These are phyloP conservation scores for Chrysemys picta DNA, from an alignment of 2,113 vertebrate genomes.

Conservation along the genomic window DNA sequence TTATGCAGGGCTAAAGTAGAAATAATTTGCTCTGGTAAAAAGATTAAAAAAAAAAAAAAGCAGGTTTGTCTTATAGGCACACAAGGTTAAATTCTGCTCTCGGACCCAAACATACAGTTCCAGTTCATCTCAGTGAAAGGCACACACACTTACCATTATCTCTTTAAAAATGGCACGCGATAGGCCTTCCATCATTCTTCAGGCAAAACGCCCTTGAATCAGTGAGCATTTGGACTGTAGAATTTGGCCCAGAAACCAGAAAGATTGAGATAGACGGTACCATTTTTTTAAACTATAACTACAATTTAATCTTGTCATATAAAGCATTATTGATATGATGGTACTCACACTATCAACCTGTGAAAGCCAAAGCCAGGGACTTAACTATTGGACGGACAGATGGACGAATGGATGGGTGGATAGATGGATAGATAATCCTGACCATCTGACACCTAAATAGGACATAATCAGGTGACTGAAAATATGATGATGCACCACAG, in stretches of 20 bases:
- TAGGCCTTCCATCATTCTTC: not conserved
- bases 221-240: not conserved
- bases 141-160: not conserved
- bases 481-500: conserved; percentile 40
- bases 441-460: not conserved
- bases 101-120: not conserved
- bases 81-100: not conserved
- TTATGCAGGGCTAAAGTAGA: not conserved
- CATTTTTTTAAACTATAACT: conserved; percentile 1
- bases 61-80: not conserved
- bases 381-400: not conserved
- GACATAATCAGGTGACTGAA: conserved; percentile 21
- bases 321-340: not conserved
- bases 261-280: not conserved
- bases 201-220: not conserved
- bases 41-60: not conserved
- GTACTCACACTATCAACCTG: not conserved
- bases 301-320: not conserved
- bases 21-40: not conserved
- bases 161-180: not conserved
- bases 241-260: not conserved
- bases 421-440: not conserved
- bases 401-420: not conserved
- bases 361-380: not conserved
- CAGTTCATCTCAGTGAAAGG: not conserved